Conservation (phyloP, 2,113 vertebrate genomes). For the Polyodon spathula region DNA sequence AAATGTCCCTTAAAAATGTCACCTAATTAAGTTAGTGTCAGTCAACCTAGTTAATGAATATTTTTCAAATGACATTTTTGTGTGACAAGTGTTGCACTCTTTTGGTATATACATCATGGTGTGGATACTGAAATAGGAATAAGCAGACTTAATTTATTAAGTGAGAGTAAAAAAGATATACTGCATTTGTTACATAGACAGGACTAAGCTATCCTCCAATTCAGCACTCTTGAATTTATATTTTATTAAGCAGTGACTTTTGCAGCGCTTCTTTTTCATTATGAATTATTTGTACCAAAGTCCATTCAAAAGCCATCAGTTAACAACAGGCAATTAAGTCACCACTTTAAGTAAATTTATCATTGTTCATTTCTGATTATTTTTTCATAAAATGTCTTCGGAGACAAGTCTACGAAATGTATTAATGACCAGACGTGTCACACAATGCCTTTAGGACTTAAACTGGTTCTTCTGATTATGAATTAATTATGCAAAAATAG, state of each 20-base stretch:
- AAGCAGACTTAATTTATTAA: too few relatives aligned
- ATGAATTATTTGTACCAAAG: background rate
- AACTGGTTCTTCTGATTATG: background rate
- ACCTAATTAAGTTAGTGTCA: too few relatives aligned
- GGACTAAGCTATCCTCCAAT: too few relatives aligned
- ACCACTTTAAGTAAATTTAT: background rate
- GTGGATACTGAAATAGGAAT: too few relatives aligned
- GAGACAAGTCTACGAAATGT: background rate
- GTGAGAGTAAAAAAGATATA: too few relatives aligned
- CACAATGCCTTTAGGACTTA: constrained; percentile 4
- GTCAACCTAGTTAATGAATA: too few relatives aligned
- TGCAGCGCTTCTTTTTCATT: background rate
- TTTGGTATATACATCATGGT: too few relatives aligned
- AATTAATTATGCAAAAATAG: constrained; percentile 8
- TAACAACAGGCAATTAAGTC: background rate
- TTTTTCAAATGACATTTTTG: too few relatives aligned
- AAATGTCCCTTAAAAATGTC: too few relatives aligned
- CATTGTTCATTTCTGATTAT: background rate
- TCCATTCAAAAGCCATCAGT: background rate
- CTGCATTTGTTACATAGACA: too few relatives aligned
- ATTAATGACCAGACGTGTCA: background rate
- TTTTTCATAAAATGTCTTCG: background rate
- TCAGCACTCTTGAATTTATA: background rate
- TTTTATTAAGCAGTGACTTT: background rate
- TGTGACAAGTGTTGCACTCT: too few relatives aligned